Base-by-base conservation (phyloP, 1,140 invertebrate species). In the Drosophila neocordata region DNA sequence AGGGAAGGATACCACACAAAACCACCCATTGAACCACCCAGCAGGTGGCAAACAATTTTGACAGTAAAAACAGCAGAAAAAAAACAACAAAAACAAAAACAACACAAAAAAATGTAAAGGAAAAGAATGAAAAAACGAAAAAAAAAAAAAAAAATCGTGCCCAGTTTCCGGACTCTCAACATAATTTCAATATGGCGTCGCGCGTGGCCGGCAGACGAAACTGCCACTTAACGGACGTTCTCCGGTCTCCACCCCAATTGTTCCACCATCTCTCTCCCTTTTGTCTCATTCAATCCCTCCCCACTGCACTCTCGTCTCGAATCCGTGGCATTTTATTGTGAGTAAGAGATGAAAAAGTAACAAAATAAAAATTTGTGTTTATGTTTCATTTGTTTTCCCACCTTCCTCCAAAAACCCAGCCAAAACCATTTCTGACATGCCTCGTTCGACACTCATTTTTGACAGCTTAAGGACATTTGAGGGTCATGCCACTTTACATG, bases 291-390 rank as follows among this genome's bases (percentile, higher is more conserved):
- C 35, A n/a, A n/a, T n/a, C n/a, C n/a, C n/a, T n/a, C n/a, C n/a
- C n/a, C n/a, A n/a, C n/a, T n/a, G n/a, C 9, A 15, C 41, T 20
- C 41, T 48, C 41, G 22, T 1, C 22, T 24, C 27, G 41, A 61
- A 61, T 48, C 24, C 48, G 48, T 35, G 15, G 61, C 48, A 55
- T 64, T 64, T 64, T 53, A 64, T 64, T 64, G 61, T 64, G 48
- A 53, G 61, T 20, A 51, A 53, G 62, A 64, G 62, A 64, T 64
- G 52, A 56, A 55, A 64, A 64, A 64, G 51, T 64, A 64, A 64
- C 62, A 64, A 64, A 64, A 64, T 64, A 60, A 64, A 64, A 64
- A 64, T 64, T 64, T 64, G 62, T 55, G 62, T 64, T 64, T 64
- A 64, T 64, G 62, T 64, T 64, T 64, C 51, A 64, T 31, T 64